These are phyloP conservation scores for Ploceus nigricollis DNA, from an alignment of 2,113 vertebrate genomes.

Conservation along the genomic window DNA sequence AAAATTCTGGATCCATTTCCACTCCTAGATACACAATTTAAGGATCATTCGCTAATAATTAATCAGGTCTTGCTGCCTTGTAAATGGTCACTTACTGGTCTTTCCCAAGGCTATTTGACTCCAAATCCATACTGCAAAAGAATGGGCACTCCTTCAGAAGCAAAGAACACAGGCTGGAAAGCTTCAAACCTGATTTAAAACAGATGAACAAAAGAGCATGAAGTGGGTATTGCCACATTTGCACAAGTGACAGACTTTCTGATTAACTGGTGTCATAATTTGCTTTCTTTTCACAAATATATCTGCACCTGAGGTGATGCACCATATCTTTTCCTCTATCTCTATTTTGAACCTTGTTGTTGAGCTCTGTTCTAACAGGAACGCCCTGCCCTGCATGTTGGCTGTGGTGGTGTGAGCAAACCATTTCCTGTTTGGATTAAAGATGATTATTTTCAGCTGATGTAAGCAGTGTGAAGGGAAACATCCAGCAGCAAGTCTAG, in stretches of 20 bases:
- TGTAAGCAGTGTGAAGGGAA: not conserved
- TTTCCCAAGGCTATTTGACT: not conserved
- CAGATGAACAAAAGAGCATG: not conserved
- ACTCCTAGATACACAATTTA: not conserved
- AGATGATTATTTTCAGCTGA: constrained; percentile 55
- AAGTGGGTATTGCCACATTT: not conserved
- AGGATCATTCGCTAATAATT: not conserved
- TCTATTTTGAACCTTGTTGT: constrained; percentile 35
- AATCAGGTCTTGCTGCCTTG: not conserved
- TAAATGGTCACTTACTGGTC: not conserved
- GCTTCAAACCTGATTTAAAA: not conserved
- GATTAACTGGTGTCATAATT: not conserved
- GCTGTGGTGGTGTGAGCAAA: constrained; percentile 24
- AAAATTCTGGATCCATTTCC: not conserved
- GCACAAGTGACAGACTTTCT: not conserved
- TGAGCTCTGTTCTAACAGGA: not conserved
- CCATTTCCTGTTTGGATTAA: constrained; percentile 42
- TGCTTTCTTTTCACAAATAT: not conserved
- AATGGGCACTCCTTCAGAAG: not conserved
- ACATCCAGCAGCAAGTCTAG: constrained; percentile 57
- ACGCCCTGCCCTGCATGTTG: not conserved
- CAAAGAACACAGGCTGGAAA: not conserved
- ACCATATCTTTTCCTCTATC: not conserved
- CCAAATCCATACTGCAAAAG: not conserved
- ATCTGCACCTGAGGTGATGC: constrained; percentile 4